Conservation (phyloP, 2,888 invertebrate species). For the Bombylius discolor region DNA sequence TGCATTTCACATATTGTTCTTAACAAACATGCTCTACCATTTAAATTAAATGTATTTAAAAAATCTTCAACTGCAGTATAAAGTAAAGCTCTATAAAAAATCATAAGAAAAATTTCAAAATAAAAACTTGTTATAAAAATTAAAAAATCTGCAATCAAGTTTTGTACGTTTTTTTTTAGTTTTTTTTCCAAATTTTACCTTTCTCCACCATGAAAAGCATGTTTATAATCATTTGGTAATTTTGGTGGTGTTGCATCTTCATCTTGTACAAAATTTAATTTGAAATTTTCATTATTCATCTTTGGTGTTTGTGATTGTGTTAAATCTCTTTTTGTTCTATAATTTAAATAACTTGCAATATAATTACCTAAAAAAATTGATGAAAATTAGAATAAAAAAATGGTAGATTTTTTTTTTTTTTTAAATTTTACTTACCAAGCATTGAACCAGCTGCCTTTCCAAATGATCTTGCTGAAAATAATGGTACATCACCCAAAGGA, state of each 20-base stretch:
- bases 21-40: conserved; percentile 69
- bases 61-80: conserved; percentile 70
- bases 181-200: conserved; percentile 19
- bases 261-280: conserved; percentile 17
- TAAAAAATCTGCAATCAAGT: background rate
- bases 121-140: background rate
- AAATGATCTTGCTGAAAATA: conserved; percentile 62
- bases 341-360: conserved; percentile 55
- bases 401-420: too few species aligned
- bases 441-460: conserved; percentile 55
- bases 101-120: background rate
- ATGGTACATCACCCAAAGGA: conserved; percentile 68
- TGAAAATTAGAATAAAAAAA: background rate
- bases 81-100: conserved; percentile 46
- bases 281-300: conserved; percentile 6
- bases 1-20: conserved; percentile 79
- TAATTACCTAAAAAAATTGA: conserved; percentile 43
- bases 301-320: conserved; percentile 25
- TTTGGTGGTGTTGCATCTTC: conserved; percentile 34
- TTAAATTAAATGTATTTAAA: conserved; percentile 63
- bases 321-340: conserved; percentile 40
- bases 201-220: conserved; percentile 68
- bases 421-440: conserved; percentile 39
- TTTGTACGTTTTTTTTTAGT: too few species aligned
- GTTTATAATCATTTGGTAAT: conserved; percentile 35